phyloP scores from a whole-genome alignment of 2,797 vertebrate species.

The Pangasius krempfi region DNA sequence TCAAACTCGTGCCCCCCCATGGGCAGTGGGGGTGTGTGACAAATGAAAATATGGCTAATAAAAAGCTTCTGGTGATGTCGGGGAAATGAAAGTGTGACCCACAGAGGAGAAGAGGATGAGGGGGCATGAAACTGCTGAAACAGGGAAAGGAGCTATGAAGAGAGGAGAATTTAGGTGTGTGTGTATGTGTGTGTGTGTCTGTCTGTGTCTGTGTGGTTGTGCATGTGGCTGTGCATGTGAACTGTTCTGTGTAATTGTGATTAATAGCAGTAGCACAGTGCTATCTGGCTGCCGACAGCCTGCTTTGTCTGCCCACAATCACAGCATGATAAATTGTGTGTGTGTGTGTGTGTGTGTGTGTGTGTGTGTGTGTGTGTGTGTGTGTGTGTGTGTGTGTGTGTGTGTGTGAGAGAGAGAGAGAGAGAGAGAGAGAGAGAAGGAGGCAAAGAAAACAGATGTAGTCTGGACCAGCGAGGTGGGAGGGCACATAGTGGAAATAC shows the following conservation, averaged over 20 bases:
- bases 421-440: constrained; percentile 61
- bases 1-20: constrained; percentile 3
- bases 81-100: constrained; percentile 77
- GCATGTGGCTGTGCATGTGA: constrained; percentile 36
- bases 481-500: constrained; percentile 80
- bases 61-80: constrained; percentile 69
- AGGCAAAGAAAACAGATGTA: constrained; percentile 90
- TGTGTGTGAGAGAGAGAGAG: neutral
- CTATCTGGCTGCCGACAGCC: constrained; percentile 94
- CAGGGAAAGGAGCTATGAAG: constrained; percentile 16
- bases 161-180: constrained; percentile 8
- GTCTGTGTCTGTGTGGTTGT: constrained; percentile 64
- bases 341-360: constrained; percentile 70
- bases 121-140: constrained; percentile 17
- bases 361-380: constrained; percentile 39
- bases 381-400: constrained; percentile 81
- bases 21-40: constrained; percentile 56
- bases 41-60: constrained; percentile 83
- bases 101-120: constrained; percentile 34
- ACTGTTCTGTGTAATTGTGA: constrained; percentile 96
- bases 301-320: constrained; percentile 97
- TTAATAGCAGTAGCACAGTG: constrained; percentile 91
- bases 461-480: constrained; percentile 87
- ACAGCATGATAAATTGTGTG: constrained; percentile 95
- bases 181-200: neutral